Evolutionary conservation across 2,888 invertebrate genomes (phyloP).

Genomic region (Enchytraeus crypticus): DNA sequence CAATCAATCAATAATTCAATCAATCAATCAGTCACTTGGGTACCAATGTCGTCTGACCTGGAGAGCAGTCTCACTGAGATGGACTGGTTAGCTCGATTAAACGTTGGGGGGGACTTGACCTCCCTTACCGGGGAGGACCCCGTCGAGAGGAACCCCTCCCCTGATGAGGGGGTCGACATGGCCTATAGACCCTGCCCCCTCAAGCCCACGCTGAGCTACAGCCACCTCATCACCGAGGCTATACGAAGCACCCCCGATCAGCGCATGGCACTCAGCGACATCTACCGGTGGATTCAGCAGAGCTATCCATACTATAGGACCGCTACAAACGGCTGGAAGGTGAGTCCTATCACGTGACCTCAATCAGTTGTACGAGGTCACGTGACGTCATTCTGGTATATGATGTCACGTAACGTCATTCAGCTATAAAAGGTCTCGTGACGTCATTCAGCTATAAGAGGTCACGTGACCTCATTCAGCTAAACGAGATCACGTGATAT

Average conservation of each 20-base stretch:
- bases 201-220: constrained; percentile 58
- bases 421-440: too few relatives aligned
- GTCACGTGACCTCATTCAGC: too few relatives aligned
- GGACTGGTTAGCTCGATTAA: constrained; percentile 52
- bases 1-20: too few relatives aligned
- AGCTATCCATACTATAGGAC: constrained; percentile 65
- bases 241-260: constrained; percentile 60
- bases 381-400: too few relatives aligned
- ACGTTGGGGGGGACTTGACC: constrained; percentile 27
- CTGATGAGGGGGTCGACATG: not conserved
- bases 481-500: too few relatives aligned
- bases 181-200: not conserved
- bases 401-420: too few relatives aligned
- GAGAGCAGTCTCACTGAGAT: constrained; percentile 52
- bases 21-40: too few relatives aligned
- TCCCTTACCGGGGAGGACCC: not conserved
- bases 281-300: constrained; percentile 65
- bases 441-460: too few relatives aligned
- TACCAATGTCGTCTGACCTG: constrained; percentile 24
- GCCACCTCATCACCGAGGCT: constrained; percentile 62
- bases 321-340: constrained; percentile 65
- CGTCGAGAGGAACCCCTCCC: not conserved
- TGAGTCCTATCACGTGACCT: too few relatives aligned
- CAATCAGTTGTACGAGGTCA: too few relatives aligned
- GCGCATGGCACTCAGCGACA: constrained; percentile 66